Percentiles rank a stretch among this genome's conserved stretches.
phyloP scores from a whole-genome alignment of 2,113 vertebrate genomes.

The Pipa parva region DNA sequence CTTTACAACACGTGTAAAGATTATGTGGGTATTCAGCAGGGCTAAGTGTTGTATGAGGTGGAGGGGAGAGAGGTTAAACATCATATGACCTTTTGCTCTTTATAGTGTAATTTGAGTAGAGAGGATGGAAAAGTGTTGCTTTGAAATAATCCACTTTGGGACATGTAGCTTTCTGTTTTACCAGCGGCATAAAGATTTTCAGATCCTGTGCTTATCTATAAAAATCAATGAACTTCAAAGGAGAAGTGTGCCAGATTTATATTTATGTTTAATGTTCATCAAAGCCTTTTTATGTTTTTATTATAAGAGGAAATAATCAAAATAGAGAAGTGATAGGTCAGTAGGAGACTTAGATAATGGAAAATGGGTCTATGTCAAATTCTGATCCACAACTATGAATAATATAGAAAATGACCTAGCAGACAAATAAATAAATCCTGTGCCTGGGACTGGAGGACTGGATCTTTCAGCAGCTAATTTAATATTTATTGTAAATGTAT shows the following conservation, averaged over 20 bases:
- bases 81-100: constrained; percentile 25
- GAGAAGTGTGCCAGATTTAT: neutral
- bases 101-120: constrained; percentile 21
- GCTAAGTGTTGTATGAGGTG: neutral
- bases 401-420: no score
- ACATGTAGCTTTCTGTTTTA: neutral
- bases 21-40: constrained; percentile 5
- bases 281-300: neutral
- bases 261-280: constrained; percentile 1
- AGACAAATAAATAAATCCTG: no score
- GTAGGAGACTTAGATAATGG: no score
- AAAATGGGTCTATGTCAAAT: no score
- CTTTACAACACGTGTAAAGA: constrained; percentile 3
- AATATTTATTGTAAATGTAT: no score
- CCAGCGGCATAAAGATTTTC: constrained; percentile 1
- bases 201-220: neutral
- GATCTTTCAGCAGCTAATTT: no score
- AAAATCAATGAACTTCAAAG: constrained; percentile 26
- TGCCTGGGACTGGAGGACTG: no score
- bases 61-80: constrained; percentile 35
- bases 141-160: constrained; percentile 29
- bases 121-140: constrained; percentile 24
- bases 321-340: no score
- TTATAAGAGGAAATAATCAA: no score
- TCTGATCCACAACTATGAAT: no score